These are phyloP conservation scores for Trachelipus rathkii DNA, from an alignment of 1,140 invertebrate species.

Conservation along the genomic window DNA sequence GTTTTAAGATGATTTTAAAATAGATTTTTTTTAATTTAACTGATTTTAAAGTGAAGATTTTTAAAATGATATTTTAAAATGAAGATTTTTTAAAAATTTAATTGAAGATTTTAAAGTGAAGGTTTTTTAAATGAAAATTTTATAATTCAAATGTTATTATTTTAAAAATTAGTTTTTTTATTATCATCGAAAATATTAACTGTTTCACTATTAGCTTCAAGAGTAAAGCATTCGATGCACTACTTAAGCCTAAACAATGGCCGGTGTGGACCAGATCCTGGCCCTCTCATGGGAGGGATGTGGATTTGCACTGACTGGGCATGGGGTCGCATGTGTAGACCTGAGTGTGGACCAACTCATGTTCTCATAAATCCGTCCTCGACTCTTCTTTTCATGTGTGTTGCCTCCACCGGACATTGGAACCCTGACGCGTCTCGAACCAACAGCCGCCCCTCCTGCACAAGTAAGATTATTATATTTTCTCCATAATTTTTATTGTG, in stretches of 20 bases:
- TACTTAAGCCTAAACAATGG: not conserved
- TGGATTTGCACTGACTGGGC: not conserved
- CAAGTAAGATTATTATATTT: not conserved
- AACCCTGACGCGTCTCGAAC: not conserved
- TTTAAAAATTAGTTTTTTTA: not conserved
- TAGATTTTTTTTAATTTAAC: too few species aligned
- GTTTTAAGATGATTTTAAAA: too few species aligned
- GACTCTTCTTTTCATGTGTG: conserved; percentile 4
- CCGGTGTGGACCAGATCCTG: not conserved
- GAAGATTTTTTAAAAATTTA: too few species aligned
- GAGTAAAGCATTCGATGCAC: not conserved
- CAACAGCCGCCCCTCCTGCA: conserved; percentile 8
- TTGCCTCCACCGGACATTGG: not conserved
- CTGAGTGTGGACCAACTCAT: conserved; percentile 5
- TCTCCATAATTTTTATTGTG: not conserved
- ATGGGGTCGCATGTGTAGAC: conserved; percentile 5
- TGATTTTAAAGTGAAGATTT: too few species aligned
- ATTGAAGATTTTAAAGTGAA: too few species aligned
- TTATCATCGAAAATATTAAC: not conserved
- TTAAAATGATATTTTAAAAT: too few species aligned
- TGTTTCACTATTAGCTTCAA: not conserved
- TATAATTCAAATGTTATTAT: too few species aligned
- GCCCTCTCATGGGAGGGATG: not conserved
- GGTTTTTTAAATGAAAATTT: too few species aligned
- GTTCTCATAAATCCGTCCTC: not conserved